Percentiles rank a stretch among this genome's conserved stretches.
phyloP scores from a whole-genome alignment of 2,888 invertebrate genomes.

The Ecdyonurus torrentis region DNA sequence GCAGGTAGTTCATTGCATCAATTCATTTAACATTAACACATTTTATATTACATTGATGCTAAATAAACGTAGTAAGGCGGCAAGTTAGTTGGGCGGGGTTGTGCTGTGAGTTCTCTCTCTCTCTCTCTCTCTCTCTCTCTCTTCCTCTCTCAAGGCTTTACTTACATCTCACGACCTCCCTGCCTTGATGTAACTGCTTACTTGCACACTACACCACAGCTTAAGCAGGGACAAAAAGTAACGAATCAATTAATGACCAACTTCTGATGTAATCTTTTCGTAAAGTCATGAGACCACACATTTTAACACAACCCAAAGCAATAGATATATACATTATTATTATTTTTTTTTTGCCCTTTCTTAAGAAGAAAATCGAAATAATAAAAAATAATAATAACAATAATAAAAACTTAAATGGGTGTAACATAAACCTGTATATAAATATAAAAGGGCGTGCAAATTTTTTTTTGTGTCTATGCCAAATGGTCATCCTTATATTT shows the following conservation, averaged over 20 bases:
- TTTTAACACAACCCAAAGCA: neutral
- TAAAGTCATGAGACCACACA: neutral
- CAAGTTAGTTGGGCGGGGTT: no score
- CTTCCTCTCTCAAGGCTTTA: no score
- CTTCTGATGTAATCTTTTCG: neutral
- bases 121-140: no score
- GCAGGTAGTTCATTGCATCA: no score
- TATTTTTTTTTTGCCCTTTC: no score
- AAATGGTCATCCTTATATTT: neutral
- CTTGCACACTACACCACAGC: neutral
- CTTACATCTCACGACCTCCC: neutral
- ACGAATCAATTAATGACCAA: neutral
- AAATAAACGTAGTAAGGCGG: no score
- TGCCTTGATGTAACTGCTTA: neutral
- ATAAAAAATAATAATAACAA: no score
- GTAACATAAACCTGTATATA: neutral
- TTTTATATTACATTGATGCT: no score
- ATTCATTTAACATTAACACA: no score
- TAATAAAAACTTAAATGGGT: neutral
- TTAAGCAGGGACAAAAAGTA: neutral
- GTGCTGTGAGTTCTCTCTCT: no score
- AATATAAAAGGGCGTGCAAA: neutral
- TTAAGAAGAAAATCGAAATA: no score
- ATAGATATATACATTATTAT: neutral
- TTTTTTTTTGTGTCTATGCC: neutral